Conservation (phyloP, 2,113 vertebrate genomes). For the Trematocara unimaculatum region DNA sequence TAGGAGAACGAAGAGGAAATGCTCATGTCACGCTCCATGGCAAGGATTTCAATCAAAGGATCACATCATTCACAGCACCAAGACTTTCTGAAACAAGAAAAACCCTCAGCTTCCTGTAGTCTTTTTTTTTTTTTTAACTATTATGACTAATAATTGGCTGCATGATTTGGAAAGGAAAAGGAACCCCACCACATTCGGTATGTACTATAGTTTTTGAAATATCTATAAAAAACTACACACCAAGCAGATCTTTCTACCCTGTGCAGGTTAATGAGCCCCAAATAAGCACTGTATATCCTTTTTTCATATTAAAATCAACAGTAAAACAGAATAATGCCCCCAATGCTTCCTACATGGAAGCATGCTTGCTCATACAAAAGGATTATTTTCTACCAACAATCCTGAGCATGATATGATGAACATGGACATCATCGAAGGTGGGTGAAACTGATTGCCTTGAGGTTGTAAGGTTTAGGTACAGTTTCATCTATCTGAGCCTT, state of each 20-base stretch:
- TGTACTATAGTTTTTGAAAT: background rate
- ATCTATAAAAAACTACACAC: background rate
- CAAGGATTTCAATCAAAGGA: constrained; percentile 71
- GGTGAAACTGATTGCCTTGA: constrained; percentile 52
- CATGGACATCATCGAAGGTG: constrained; percentile 32
- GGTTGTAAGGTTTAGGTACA: constrained; percentile 54
- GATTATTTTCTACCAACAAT: background rate
- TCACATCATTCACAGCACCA: constrained; percentile 44
- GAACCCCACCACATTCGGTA: background rate
- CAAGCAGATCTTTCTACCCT: background rate
- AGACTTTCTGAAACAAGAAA: constrained; percentile 42
- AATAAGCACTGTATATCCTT: background rate
- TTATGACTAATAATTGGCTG: background rate
- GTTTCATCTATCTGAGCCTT: constrained; percentile 74
- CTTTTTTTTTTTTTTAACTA: background rate
- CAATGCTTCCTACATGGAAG: background rate
- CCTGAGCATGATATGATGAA: constrained; percentile 1
- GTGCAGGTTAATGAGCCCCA: background rate
- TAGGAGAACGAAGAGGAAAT: constrained; percentile 69
- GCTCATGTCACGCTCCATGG: constrained; percentile 65
- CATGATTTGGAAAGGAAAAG: background rate
- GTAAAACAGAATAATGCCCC: background rate
- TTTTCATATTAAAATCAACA: background rate
- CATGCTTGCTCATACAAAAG: background rate
- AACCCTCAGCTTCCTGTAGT: constrained; percentile 18